phyloP scores from a whole-genome alignment of 2,888 invertebrate genomes.

The Mystacides longicornis region DNA sequence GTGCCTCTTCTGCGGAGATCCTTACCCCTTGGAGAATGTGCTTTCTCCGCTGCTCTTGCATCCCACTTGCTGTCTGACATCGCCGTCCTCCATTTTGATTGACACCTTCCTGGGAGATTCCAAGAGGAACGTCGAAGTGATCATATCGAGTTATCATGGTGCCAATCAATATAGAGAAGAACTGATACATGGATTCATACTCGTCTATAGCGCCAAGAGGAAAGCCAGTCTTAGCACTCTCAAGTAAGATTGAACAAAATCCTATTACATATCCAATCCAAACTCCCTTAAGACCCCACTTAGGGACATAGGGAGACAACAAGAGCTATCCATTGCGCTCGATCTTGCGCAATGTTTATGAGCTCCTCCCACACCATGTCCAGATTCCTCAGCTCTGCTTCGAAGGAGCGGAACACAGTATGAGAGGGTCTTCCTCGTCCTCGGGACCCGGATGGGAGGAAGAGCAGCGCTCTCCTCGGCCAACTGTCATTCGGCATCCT shows the following conservation, averaged over 20 bases:
- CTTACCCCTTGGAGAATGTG: constrained; percentile 83
- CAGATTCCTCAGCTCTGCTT: too few species aligned
- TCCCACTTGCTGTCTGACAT: constrained; percentile 78
- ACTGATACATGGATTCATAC: constrained; percentile 88
- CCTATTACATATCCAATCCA: too few species aligned
- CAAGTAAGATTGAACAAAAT: constrained; percentile 58
- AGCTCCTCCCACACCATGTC: too few species aligned
- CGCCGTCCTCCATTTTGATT: constrained; percentile 80
- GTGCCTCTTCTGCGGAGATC: constrained; percentile 96
- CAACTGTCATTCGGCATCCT: too few species aligned
- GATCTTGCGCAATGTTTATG: too few species aligned
- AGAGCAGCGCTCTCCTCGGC: too few species aligned
- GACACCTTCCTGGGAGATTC: constrained; percentile 90
- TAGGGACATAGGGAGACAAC: too few species aligned
- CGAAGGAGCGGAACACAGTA: too few species aligned
- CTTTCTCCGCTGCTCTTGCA: constrained; percentile 81
- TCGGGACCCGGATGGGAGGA: too few species aligned
- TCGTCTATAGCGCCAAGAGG: constrained; percentile 90
- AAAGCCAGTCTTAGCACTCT: constrained; percentile 90
- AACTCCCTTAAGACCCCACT: too few species aligned
- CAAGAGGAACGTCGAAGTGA: constrained; percentile 81
- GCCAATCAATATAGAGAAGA: constrained; percentile 88
- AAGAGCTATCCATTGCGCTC: too few species aligned
- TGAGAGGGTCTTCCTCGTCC: too few species aligned
- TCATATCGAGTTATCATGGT: constrained; percentile 90